Evolutionary conservation across 2,113 vertebrate species (phyloP).

Genomic region (Seriola aureovittata): DNA sequence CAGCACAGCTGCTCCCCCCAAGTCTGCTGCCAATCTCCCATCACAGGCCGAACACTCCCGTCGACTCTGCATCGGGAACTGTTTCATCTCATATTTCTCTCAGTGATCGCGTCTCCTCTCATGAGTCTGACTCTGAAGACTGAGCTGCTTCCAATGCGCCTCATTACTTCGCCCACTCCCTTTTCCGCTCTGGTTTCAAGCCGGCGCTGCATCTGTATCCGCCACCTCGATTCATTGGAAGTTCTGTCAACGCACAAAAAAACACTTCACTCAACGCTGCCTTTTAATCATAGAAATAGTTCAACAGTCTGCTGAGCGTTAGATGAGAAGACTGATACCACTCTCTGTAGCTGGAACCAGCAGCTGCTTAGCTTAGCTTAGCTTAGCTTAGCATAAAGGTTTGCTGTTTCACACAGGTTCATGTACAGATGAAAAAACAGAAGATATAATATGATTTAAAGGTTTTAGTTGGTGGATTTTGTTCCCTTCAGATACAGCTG

Average conservation of each 20-base stretch:
- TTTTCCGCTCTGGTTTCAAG: constrained; percentile 2
- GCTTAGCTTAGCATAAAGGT: neutral
- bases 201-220: neutral
- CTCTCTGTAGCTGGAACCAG: neutral
- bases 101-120: constrained; percentile 26
- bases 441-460: neutral
- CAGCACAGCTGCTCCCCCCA: constrained; percentile 49
- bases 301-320: neutral
- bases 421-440: neutral
- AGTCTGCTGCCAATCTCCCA: constrained; percentile 4
- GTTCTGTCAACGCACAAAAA: neutral
- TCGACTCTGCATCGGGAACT: constrained; percentile 26
- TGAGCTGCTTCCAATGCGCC: neutral
- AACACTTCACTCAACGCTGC: too few relatives aligned
- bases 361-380: neutral
- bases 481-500: neutral
- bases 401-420: too few relatives aligned
- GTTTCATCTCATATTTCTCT: constrained; percentile 25
- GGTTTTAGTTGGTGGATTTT: neutral
- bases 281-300: too few relatives aligned
- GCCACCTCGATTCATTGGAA: neutral
- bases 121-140: constrained; percentile 7
- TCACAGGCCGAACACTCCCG: neutral
- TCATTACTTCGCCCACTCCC: constrained; percentile 2
- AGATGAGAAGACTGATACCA: neutral